Evolutionary conservation across 2,888 invertebrate genomes (phyloP), one percentile per base, ranked within the genome.

Genomic region (Eristalis intricaria): DNA sequence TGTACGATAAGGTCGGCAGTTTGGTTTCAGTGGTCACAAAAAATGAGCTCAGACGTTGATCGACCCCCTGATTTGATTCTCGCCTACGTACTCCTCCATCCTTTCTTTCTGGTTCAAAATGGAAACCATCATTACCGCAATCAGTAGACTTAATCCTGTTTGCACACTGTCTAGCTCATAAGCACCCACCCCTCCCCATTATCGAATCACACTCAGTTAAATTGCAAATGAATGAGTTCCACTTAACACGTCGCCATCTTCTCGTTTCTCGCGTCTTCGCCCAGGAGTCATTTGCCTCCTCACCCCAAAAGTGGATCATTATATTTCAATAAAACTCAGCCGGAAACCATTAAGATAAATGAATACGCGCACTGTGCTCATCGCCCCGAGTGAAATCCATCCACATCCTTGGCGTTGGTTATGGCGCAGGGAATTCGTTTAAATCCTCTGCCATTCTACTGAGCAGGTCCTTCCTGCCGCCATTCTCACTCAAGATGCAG

Each of bases 281-380:
- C 84, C 23, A 56, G 40, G 63, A 66, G 2, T 58, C 61, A 40
- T 58, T 38, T 60, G 1, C 22, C 43, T n/a, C 22, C 43, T n/a
- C 66, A 66, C 32, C 73, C 77, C 64, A 64, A 69, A 84, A 84
- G 64, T 84, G 80, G 84, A 87, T 87, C 87, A 87, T 87, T 87
- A 87, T 87, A 87, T 79, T 87, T 90, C 90, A 90, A 90, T 90
- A 90, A 90, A 90, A 90, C 86, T 90, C 89, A 89, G 88, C 90
- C 90, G 90, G 90, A 90, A 90, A 88, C 89, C 90, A 89, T 90
- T 90, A 89, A 90, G 90, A 90, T 90, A 90, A 89, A 89, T 90
- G 88, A 85, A 87, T 82, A 80, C 71, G 74, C 84, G 74, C 79
- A 76, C 75, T 71, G 65, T 66, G 26, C 70, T 56, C 74, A 60